Evolutionary conservation across 2,113 vertebrate species (phyloP).

Genomic region (Laticauda laticaudata): DNA sequence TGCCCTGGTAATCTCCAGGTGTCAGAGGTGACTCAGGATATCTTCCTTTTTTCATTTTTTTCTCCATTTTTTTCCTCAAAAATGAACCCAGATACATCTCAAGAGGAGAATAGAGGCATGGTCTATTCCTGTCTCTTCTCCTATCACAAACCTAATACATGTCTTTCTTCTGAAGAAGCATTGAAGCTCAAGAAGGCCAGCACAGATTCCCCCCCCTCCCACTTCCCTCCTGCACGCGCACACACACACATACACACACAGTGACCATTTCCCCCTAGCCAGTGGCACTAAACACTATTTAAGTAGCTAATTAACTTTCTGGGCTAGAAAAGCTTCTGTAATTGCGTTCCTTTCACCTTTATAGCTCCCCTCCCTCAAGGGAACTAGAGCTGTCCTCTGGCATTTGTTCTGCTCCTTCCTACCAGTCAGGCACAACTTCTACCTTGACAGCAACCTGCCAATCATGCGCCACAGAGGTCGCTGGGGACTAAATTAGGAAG

Average conservation of each 20-base stretch:
- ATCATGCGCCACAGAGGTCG: constrained; percentile 63
- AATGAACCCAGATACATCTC: neutral
- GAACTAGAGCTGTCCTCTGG: constrained; percentile 64
- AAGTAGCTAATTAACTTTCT: constrained; percentile 76
- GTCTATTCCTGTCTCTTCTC: neutral
- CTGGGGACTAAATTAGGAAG: constrained; percentile 67
- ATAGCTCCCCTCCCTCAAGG: constrained; percentile 52
- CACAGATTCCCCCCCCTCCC: neutral
- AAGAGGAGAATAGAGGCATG: neutral
- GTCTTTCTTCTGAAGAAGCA: neutral
- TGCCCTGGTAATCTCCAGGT: neutral
- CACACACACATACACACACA: constrained; percentile 47
- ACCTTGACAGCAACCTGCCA: constrained; percentile 61
- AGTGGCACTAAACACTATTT: constrained; percentile 72
- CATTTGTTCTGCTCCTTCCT: constrained; percentile 69
- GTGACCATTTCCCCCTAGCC: constrained; percentile 51
- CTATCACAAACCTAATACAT: neutral
- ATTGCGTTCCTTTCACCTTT: constrained; percentile 67
- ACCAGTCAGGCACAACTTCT: constrained; percentile 51
- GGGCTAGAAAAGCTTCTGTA: constrained; percentile 68
- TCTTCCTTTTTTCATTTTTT: neutral
- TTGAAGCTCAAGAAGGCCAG: neutral
- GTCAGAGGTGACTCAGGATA: neutral
- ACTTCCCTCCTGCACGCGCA: neutral
- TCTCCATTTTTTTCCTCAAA: neutral